Percentiles rank a stretch among this genome's conserved stretches.
phyloP scores from a whole-genome alignment of 2,113 vertebrate genomes.

The Axis porcinus region DNA sequence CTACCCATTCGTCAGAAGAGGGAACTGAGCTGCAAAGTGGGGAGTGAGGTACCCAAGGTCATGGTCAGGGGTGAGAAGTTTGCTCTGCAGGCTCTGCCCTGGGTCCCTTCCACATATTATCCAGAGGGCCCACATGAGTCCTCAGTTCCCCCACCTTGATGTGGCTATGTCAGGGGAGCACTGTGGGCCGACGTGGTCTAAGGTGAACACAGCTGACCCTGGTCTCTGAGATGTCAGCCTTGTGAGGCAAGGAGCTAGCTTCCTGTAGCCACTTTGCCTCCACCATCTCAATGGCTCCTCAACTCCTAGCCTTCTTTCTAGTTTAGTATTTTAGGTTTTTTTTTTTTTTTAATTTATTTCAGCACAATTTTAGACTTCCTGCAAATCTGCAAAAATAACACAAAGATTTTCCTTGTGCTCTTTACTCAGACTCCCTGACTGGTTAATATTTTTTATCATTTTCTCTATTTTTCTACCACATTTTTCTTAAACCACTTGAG shows the following conservation, averaged over 20 bases:
- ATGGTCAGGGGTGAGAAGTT: neutral
- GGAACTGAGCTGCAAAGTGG: neutral
- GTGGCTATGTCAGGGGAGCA: neutral
- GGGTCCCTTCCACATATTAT: neutral
- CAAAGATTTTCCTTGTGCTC: neutral
- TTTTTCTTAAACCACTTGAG: neutral
- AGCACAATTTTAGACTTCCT: neutral
- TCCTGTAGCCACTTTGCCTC: neutral
- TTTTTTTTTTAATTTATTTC: neutral
- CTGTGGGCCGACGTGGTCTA: neutral
- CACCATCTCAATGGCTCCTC: neutral
- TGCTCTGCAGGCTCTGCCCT: neutral
- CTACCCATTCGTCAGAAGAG: neutral
- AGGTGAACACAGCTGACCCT: neutral
- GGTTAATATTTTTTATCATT: neutral
- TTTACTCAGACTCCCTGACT: neutral
- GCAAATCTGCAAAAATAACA: neutral
- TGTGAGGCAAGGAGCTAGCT: neutral
- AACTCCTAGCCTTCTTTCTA: neutral
- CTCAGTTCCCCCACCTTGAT: accelerated
- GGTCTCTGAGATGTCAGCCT: neutral
- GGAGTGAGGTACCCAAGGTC: neutral
- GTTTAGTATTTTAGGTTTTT: neutral
- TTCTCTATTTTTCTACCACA: neutral
- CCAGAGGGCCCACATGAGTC: neutral